Conservation (phyloP, 1,140 invertebrate genomes). For the Neoseiulus cucumeris region DNA sequence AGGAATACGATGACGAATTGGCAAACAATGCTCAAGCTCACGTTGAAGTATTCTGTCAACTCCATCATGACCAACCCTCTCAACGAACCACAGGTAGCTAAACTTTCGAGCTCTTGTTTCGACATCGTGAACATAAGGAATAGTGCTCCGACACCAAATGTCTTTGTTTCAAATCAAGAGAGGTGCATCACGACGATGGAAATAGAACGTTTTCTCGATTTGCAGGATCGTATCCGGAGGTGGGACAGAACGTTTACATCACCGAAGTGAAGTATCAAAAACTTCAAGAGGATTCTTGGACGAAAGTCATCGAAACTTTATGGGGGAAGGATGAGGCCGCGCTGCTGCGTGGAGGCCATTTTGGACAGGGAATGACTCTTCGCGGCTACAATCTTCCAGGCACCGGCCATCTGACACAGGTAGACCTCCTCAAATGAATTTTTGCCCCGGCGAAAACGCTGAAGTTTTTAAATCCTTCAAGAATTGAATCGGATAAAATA, state of each 20-base stretch:
- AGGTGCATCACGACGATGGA: too few species aligned
- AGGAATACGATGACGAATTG: not conserved
- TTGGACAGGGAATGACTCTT: not conserved
- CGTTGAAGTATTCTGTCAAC: not conserved
- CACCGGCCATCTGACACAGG: not conserved
- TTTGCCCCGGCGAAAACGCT: too few species aligned
- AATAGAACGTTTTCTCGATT: not conserved
- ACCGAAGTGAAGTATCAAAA: slow-evolving; percentile 1
- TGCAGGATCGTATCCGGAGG: not conserved
- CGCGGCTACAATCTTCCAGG: not conserved
- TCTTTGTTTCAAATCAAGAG: too few species aligned
- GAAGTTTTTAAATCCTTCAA: too few species aligned
- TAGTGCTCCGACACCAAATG: too few species aligned
- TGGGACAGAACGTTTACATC: slow-evolving; percentile 2
- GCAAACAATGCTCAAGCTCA: slow-evolving; percentile 3
- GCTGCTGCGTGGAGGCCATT: not conserved
- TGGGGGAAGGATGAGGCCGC: not conserved
- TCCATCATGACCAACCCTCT: not conserved
- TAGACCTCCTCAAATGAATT: too few species aligned
- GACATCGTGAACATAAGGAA: too few species aligned
- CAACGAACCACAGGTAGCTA: not conserved
- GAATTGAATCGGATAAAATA: too few species aligned
- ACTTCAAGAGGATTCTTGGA: not conserved
- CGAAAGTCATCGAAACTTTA: not conserved
- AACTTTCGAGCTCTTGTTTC: too few species aligned